phyloP scores from a whole-genome alignment of 2,797 vertebrate genomes.

The Myotis findleyi region DNA sequence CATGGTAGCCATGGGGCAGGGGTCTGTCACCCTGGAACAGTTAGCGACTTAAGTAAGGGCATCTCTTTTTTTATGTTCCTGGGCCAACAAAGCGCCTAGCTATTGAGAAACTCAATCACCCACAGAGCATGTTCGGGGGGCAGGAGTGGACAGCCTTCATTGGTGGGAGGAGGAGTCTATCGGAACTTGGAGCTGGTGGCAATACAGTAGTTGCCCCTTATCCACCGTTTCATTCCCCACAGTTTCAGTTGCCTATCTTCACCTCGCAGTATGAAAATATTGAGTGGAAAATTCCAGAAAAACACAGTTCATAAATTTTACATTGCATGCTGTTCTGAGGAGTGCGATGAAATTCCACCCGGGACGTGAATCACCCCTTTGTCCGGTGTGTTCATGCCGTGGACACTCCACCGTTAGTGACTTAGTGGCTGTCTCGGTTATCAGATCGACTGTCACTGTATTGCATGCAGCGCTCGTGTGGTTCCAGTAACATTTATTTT shows the following conservation, averaged over 20 bases:
- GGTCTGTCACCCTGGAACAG: background rate
- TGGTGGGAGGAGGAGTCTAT: background rate
- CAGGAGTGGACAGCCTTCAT: background rate
- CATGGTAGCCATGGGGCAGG: background rate
- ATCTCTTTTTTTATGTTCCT: background rate
- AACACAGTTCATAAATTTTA: background rate
- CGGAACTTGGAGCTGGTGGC: background rate
- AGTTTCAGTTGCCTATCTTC: background rate
- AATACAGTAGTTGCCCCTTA: background rate
- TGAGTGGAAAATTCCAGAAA: background rate
- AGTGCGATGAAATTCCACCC: background rate
- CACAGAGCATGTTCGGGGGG: conserved; percentile 11
- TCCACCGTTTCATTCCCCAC: background rate
- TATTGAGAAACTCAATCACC: conserved; percentile 23
- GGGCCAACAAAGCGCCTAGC: background rate
- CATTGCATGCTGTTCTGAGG: too few relatives aligned
- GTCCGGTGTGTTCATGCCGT: background rate
- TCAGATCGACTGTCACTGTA: background rate
- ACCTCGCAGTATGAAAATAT: background rate
- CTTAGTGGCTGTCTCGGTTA: background rate
- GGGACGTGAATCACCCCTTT: background rate
- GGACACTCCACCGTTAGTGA: background rate
- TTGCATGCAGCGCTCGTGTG: background rate
- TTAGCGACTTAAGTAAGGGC: background rate
- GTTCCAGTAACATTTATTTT: background rate